These are phyloP conservation scores for Anabacerthia variegaticeps DNA, from an alignment of 2,797 vertebrate genomes.

Conservation along the genomic window DNA sequence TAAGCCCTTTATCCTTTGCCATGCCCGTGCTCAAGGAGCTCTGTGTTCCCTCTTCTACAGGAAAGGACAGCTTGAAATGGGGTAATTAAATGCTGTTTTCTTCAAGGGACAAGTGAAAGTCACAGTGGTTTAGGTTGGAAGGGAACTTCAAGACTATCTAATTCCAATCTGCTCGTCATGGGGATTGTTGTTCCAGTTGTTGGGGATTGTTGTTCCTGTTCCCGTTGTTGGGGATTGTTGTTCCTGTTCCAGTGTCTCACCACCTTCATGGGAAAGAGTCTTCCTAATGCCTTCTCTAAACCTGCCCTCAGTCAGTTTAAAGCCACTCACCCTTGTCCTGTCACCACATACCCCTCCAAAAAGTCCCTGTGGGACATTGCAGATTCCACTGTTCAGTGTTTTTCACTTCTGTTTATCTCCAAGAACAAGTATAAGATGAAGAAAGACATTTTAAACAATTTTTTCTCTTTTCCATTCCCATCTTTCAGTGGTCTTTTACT, in stretches of 20 bases:
- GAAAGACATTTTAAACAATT: fast-evolving
- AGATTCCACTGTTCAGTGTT: background rate
- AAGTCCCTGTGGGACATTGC: background rate
- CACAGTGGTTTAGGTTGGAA: background rate
- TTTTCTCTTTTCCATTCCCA: background rate
- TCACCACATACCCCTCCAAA: background rate
- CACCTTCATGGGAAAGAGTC: fast-evolving
- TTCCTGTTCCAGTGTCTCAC: fast-evolving
- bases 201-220: background rate
- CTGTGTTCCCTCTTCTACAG: background rate
- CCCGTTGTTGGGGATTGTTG: too few relatives aligned
- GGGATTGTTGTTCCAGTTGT: background rate
- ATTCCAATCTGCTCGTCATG: background rate
- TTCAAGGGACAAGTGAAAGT: background rate
- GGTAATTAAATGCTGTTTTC: background rate
- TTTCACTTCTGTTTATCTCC: background rate
- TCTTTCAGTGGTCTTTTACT: background rate
- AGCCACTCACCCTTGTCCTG: background rate
- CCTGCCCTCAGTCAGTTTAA: background rate
- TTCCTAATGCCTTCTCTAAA: background rate
- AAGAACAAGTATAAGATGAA: background rate
- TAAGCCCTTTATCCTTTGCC: background rate
- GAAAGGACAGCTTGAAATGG: background rate
- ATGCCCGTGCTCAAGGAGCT: background rate
- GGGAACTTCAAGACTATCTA: background rate